These are phyloP conservation scores for Eupeodes luniger DNA, from an alignment of 2,888 invertebrate species.

Conservation along the genomic window DNA sequence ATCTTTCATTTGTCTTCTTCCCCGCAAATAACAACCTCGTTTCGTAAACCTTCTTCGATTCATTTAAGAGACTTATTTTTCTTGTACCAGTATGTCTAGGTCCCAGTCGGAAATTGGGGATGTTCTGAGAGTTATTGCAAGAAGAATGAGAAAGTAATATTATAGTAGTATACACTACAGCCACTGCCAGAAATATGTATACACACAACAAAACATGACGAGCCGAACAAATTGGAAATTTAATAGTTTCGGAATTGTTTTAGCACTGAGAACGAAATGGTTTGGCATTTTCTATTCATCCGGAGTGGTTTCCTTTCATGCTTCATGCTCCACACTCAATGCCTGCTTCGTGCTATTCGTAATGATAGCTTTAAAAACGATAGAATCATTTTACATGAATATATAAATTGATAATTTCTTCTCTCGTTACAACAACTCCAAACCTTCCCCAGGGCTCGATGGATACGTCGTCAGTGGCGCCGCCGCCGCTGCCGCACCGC, in stretches of 20 bases:
- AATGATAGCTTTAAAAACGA: constrained; percentile 24
- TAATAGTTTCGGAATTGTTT: constrained; percentile 75
- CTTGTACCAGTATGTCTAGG: background rate
- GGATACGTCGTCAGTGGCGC: background rate
- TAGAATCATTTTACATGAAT: constrained; percentile 59
- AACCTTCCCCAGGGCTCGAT: background rate
- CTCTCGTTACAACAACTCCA: background rate
- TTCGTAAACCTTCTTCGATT: background rate
- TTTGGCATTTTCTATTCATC: constrained; percentile 60
- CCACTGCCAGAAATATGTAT: too few species aligned
- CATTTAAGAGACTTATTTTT: background rate
- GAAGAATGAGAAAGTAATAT: background rate
- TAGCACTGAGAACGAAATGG: constrained; percentile 37
- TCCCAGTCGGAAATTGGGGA: background rate
- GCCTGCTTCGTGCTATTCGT: background rate
- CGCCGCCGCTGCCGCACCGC: too few species aligned
- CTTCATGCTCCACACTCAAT: too few species aligned
- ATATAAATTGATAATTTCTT: constrained; percentile 64
- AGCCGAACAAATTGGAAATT: constrained; percentile 71
- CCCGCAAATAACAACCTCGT: background rate
- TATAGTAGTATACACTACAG: too few species aligned
- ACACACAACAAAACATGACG: constrained; percentile 25
- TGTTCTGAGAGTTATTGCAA: background rate
- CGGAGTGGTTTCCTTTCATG: constrained; percentile 27
- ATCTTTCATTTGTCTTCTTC: constrained; percentile 3